Evolutionary conservation across 2,888 invertebrate genomes (phyloP).

Genomic region (Terebella lapidaria): DNA sequence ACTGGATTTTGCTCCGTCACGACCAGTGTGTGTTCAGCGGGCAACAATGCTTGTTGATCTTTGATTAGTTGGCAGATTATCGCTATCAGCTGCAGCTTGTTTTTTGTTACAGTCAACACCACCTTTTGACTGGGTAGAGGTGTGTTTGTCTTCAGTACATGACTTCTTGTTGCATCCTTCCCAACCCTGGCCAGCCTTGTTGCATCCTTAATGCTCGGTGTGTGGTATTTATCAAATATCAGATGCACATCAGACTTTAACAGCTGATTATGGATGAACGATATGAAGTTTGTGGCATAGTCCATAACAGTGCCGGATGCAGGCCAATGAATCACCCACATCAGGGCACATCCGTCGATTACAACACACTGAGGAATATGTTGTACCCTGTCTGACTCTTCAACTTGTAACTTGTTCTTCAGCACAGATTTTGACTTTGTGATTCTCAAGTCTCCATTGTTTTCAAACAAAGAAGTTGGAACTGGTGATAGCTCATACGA

Average conservation of each 20-base stretch:
- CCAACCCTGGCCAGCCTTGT: slow-evolving; percentile 7
- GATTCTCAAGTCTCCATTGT: slow-evolving; percentile 18
- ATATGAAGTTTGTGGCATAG: slow-evolving; percentile 15
- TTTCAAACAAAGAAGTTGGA: slow-evolving; percentile 22
- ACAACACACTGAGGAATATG: too few species aligned
- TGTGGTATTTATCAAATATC: too few species aligned
- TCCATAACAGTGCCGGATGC: slow-evolving; percentile 15
- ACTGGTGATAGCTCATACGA: slow-evolving; percentile 19
- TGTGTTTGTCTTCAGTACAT: slow-evolving; percentile 1
- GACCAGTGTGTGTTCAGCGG: slow-evolving; percentile 2
- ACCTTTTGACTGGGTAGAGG: slow-evolving; percentile 21
- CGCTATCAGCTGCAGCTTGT: slow-evolving; percentile 21
- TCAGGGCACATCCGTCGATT: slow-evolving; percentile 21
- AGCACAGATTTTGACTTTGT: slow-evolving; percentile 18
- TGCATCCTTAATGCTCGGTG: slow-evolving; percentile 17
- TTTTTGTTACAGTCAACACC: slow-evolving; percentile 19
- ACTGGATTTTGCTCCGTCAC: slow-evolving; percentile 10
- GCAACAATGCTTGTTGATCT: background rate
- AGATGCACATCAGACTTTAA: too few species aligned
- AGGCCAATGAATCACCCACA: slow-evolving; percentile 21
- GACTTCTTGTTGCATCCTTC: too few species aligned
- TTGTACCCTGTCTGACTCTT: too few species aligned
- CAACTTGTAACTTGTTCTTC: slow-evolving; percentile 13
- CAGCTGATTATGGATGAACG: slow-evolving; percentile 20
- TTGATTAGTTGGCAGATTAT: slow-evolving; percentile 16